Evolutionary conservation across 2,797 vertebrate genomes (phyloP).

Genomic region (Brotogeris chrysoptera): DNA sequence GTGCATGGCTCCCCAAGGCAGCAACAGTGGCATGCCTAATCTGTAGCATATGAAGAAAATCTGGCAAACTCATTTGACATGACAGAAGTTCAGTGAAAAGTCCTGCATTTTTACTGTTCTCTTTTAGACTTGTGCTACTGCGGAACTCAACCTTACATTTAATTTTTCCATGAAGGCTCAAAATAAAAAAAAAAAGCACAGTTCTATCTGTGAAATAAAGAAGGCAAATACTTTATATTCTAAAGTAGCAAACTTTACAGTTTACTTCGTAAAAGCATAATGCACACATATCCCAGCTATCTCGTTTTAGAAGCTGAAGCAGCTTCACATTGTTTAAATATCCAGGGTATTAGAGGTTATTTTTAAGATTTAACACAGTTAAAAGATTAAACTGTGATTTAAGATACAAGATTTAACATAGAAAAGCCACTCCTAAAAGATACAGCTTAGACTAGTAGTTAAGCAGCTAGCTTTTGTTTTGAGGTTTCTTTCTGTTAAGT

Average conservation of each 20-base stretch:
- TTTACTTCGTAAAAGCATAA: background rate
- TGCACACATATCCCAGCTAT: background rate
- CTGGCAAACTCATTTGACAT: slow-evolving; percentile 88
- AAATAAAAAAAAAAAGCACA: background rate
- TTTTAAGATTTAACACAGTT: background rate
- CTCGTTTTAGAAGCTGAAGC: background rate
- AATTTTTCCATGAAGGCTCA: slow-evolving; percentile 44
- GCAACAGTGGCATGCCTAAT: slow-evolving; percentile 68
- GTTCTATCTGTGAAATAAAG: background rate
- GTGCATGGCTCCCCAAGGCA: slow-evolving; percentile 74
- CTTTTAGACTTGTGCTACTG: slow-evolving; percentile 45
- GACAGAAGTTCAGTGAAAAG: slow-evolving; percentile 72
- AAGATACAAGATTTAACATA: background rate
- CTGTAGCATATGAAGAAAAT: slow-evolving; percentile 90
- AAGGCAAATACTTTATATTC: background rate
- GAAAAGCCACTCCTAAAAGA: background rate
- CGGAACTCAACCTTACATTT: slow-evolving; percentile 68
- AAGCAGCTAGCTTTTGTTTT: background rate
- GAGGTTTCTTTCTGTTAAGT: background rate
- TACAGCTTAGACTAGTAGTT: background rate
- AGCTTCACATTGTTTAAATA: background rate
- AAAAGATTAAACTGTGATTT: background rate
- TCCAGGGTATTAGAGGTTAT: background rate
- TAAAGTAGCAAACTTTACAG: background rate
- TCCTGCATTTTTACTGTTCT: slow-evolving; percentile 62